phyloP scores from a whole-genome alignment of 1,140 invertebrate genomes.

The Megathymus violae region DNA sequence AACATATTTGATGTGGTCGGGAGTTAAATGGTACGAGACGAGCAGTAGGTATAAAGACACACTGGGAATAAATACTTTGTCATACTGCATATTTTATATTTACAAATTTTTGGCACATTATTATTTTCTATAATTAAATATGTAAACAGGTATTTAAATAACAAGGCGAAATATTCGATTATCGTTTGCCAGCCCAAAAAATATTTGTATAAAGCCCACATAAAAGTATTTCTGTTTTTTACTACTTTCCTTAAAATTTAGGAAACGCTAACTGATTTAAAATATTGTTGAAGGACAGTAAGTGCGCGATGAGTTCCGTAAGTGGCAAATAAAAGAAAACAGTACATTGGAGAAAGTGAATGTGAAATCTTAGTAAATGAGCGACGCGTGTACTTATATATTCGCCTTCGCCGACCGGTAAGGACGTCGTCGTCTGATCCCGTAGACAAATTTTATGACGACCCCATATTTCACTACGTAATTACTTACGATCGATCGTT shows the following conservation, averaged over 20 bases:
- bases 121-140: too few relatives aligned
- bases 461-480: constrained; percentile 26
- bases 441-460: constrained; percentile 19
- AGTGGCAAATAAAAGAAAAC: constrained; percentile 59
- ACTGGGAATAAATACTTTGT: too few relatives aligned
- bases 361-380: constrained; percentile 61
- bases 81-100: too few relatives aligned
- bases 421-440: constrained; percentile 34
- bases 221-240: too few relatives aligned
- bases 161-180: too few relatives aligned
- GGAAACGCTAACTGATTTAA: constrained; percentile 14
- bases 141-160: too few relatives aligned
- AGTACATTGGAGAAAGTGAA: constrained; percentile 59
- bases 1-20: background rate
- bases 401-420: constrained; percentile 37
- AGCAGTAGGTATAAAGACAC: background rate
- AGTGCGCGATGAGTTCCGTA: constrained; percentile 36
- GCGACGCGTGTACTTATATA: constrained; percentile 42
- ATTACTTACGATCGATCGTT: constrained; percentile 6
- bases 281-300: constrained; percentile 18
- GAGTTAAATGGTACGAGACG: background rate
- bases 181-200: too few relatives aligned
- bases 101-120: too few relatives aligned
- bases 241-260: too few relatives aligned
- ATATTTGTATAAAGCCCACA: too few relatives aligned